Conservation (phyloP, 2,888 invertebrate species). For the Pasiphila rectangulata region DNA sequence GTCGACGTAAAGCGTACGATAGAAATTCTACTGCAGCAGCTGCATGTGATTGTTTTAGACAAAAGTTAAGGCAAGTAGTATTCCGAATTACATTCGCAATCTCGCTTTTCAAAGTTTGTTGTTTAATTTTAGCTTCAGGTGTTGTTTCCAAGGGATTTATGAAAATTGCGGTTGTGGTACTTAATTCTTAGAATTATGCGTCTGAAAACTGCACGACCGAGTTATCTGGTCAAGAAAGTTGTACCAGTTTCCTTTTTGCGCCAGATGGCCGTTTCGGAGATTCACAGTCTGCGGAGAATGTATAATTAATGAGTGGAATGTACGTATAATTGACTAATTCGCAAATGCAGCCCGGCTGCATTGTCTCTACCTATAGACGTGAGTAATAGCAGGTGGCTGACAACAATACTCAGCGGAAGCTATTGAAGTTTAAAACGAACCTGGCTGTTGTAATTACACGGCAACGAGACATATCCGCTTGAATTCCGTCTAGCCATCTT, state of each 20-base stretch:
- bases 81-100: constrained; percentile 52
- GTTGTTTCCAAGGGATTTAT: constrained; percentile 6
- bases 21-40: constrained; percentile 49
- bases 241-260: constrained; percentile 37
- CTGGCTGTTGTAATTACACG: neutral
- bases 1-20: constrained; percentile 52
- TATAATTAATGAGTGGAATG: constrained; percentile 54
- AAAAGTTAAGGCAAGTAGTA: constrained; percentile 55
- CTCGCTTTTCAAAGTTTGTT: constrained; percentile 40
- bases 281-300: constrained; percentile 48
- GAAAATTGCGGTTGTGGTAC: constrained; percentile 7
- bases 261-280: constrained; percentile 51
- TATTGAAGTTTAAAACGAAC: neutral
- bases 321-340: constrained; percentile 50
- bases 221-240: constrained; percentile 41
- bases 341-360: constrained; percentile 42
- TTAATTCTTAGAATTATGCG: constrained; percentile 8
- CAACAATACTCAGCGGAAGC: constrained; percentile 14
- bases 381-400: constrained; percentile 33
- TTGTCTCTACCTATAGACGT: constrained; percentile 43
- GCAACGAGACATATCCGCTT: neutral
- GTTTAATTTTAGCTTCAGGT: constrained; percentile 28
- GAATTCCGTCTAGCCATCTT: constrained; percentile 1
- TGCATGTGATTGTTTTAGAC: constrained; percentile 53
- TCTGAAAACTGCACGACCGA: neutral